These are phyloP conservation scores for Stomorhina lunata DNA, from an alignment of 2,888 invertebrate species.

Conservation along the genomic window DNA sequence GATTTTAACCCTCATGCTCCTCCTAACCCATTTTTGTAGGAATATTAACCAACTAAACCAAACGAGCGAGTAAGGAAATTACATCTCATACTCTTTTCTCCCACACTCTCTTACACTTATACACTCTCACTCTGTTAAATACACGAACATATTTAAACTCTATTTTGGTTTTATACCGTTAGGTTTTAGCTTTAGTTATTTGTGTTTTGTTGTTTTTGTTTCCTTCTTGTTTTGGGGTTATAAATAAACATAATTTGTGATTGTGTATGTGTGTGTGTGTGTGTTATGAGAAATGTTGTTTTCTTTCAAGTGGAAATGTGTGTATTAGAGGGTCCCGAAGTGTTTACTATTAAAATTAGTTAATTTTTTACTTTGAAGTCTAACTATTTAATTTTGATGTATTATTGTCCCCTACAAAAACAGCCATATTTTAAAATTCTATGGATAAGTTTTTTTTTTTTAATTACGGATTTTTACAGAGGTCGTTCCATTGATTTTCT, in stretches of 20 bases:
- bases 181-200: background rate
- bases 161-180: slow-evolving; percentile 4
- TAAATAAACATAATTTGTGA: background rate
- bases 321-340: too few relatives aligned
- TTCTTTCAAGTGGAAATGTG: too few relatives aligned
- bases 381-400: too few relatives aligned
- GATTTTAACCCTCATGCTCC: background rate
- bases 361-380: too few relatives aligned
- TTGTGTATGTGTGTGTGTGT: background rate
- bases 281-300: too few relatives aligned
- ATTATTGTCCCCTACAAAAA: too few relatives aligned
- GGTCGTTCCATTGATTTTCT: too few relatives aligned
- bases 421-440: too few relatives aligned
- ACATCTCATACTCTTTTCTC: background rate
- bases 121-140: too few relatives aligned
- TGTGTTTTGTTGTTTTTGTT: background rate
- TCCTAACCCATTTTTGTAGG: background rate
- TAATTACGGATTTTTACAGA: too few relatives aligned
- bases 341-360: too few relatives aligned
- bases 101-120: background rate
- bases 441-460: too few relatives aligned
- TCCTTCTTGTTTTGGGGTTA: background rate
- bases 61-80: background rate
- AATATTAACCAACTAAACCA: background rate
- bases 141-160: background rate